Percentiles rank a stretch among this genome's conserved stretches.
Evolutionary conservation across 2,113 vertebrate species (phyloP).

Genomic region (Epinephelus cyanopodus): DNA sequence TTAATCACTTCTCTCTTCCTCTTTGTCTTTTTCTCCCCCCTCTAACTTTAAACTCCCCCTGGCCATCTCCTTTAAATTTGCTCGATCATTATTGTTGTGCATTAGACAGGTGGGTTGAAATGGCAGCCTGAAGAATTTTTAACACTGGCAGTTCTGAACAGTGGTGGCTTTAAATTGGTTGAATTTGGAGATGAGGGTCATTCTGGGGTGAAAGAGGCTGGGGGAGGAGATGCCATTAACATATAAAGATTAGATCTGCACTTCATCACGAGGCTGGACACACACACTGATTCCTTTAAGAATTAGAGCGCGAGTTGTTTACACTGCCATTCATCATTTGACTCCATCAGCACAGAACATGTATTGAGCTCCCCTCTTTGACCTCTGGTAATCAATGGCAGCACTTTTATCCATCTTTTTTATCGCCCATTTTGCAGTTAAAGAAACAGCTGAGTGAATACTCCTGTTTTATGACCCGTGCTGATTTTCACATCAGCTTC

Average conservation of each 20-base stretch:
- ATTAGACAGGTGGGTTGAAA: constrained; percentile 46
- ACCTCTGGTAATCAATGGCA: constrained; percentile 34
- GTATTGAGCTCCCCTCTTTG: background rate
- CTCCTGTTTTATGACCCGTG: background rate
- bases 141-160: constrained; percentile 9
- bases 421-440: background rate
- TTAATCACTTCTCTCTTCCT: constrained; percentile 58
- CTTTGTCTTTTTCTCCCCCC: background rate
- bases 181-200: constrained; percentile 35
- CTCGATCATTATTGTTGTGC: constrained; percentile 44
- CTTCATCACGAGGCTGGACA: constrained; percentile 5
- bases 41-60: constrained; percentile 14
- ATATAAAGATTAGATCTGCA: constrained; percentile 13
- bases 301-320: background rate
- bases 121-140: constrained; percentile 28
- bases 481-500: constrained; percentile 10
- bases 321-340: constrained; percentile 32
- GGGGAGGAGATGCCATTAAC: background rate
- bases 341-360: constrained; percentile 25
- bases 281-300: background rate
- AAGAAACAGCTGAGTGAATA: background rate
- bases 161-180: constrained; percentile 22
- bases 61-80: constrained; percentile 33
- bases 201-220: constrained; percentile 5
- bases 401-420: background rate